These are phyloP conservation scores for Kryptopterus vitreolus DNA, from an alignment of 2,797 vertebrate species.

Conservation along the genomic window DNA sequence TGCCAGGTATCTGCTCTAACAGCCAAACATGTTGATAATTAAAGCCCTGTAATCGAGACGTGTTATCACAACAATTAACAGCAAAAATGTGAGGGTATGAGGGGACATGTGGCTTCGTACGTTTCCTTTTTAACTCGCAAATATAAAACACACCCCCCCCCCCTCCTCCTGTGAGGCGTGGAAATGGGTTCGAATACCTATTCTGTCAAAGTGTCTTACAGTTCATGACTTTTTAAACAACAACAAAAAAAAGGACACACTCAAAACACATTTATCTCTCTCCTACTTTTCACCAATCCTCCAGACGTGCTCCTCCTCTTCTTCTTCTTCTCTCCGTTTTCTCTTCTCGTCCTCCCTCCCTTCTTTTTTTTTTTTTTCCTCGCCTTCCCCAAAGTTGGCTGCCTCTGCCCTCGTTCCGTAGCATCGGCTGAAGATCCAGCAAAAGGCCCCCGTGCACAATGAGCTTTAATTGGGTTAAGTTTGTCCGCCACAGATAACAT, in stretches of 20 bases:
- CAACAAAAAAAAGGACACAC: background rate
- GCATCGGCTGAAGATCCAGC: conserved; percentile 69
- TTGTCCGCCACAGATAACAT: conserved; percentile 84
- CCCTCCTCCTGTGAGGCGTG: background rate
- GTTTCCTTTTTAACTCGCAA: conserved; percentile 29
- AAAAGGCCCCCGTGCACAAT: conserved; percentile 74
- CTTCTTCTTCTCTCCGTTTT: conserved; percentile 33
- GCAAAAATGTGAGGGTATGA: conserved; percentile 60
- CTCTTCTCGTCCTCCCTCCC: conserved; percentile 21
- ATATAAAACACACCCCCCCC: conserved; percentile 5
- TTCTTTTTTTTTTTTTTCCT: no score
- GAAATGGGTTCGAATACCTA: background rate
- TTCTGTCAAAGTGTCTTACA: conserved; percentile 21
- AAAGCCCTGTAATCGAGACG: conserved; percentile 78
- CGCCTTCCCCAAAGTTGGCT: conserved; percentile 62
- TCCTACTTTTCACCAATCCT: conserved; percentile 55
- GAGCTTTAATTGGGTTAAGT: conserved; percentile 85
- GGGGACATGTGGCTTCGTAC: conserved; percentile 56
- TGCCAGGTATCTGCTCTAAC: conserved; percentile 75
- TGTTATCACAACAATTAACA: conserved; percentile 85
- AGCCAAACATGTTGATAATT: conserved; percentile 83
- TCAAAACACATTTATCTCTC: conserved; percentile 54
- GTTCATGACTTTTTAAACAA: conserved; percentile 30
- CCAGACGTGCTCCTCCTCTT: conserved; percentile 44
- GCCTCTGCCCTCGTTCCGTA: conserved; percentile 60